Conservation (phyloP, 2,888 invertebrate genomes). For the Silvanus unidentatus region DNA sequence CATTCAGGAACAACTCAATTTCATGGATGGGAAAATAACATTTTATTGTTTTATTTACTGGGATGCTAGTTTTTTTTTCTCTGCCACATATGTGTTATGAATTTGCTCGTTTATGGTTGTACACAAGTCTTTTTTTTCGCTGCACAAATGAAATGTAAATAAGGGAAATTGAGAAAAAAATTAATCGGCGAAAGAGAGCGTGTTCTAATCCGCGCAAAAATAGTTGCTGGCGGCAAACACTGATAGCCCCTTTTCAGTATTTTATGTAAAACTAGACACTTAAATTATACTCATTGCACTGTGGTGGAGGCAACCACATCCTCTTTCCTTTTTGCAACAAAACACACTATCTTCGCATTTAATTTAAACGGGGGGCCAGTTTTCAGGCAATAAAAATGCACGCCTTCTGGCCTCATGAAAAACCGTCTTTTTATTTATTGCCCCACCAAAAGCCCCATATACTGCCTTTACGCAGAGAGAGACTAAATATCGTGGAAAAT, state of each 20-base stretch:
- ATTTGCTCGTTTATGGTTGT: no score
- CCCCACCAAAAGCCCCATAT: slow-evolving; percentile 17
- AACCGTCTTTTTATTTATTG: slow-evolving; percentile 48
- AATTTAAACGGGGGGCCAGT: slow-evolving; percentile 47
- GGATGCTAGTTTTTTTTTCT: no score
- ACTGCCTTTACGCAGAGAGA: background rate
- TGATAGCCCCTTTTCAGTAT: background rate
- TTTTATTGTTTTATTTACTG: slow-evolving; percentile 1
- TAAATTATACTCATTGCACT: slow-evolving; percentile 39
- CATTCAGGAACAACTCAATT: slow-evolving; percentile 12
- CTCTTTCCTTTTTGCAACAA: slow-evolving; percentile 35
- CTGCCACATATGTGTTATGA: no score
- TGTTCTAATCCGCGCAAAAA: no score
- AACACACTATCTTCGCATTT: slow-evolving; percentile 46
- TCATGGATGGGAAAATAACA: slow-evolving; percentile 4
- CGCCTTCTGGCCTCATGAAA: slow-evolving; percentile 48
- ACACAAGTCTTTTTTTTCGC: no score
- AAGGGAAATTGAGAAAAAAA: no score
- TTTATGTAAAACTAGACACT: slow-evolving; percentile 31
- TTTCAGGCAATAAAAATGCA: slow-evolving; percentile 50
- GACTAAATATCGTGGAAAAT: slow-evolving; percentile 6
- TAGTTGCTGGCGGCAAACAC: background rate
- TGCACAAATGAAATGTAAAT: no score
- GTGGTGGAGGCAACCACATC: slow-evolving; percentile 20
- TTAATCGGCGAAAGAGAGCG: no score